Conservation (phyloP, 2,888 invertebrate genomes). For the Cephus nigrinus region DNA sequence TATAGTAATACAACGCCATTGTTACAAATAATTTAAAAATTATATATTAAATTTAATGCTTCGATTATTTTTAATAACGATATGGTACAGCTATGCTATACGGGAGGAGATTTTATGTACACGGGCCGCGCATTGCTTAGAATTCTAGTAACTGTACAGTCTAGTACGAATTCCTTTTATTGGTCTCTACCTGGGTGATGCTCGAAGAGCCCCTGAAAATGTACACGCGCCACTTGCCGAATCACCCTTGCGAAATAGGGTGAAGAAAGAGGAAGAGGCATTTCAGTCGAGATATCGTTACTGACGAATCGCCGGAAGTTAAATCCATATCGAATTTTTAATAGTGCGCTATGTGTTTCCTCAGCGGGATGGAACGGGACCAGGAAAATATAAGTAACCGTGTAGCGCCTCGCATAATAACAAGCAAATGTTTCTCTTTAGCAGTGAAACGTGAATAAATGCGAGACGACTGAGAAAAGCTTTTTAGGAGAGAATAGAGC, state of each 20-base stretch:
- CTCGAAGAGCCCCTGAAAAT: background rate
- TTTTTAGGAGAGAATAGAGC: background rate
- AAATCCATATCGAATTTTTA: background rate
- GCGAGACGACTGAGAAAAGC: background rate
- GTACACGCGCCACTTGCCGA: background rate
- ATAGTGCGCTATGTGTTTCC: background rate
- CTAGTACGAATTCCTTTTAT: slow-evolving; percentile 21
- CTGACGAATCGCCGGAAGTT: background rate
- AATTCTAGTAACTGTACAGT: slow-evolving; percentile 30
- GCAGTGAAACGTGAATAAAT: background rate
- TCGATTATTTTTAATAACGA: slow-evolving; percentile 36
- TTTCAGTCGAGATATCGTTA: background rate
- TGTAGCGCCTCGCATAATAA: background rate
- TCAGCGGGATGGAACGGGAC: background rate
- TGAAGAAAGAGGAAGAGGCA: background rate
- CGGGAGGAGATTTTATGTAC: slow-evolving; percentile 17
- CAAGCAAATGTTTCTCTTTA: background rate
- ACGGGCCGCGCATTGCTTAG: slow-evolving; percentile 20
- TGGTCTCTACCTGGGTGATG: background rate
- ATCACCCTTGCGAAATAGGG: background rate
- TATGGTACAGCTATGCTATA: slow-evolving; percentile 52
- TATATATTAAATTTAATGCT: slow-evolving; percentile 35
- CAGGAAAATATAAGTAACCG: background rate
- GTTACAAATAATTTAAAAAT: slow-evolving; percentile 42
- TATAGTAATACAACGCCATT: slow-evolving; percentile 11